phyloP scores from a whole-genome alignment of 1,140 invertebrate genomes.

The Listronotus bonariensis region DNA sequence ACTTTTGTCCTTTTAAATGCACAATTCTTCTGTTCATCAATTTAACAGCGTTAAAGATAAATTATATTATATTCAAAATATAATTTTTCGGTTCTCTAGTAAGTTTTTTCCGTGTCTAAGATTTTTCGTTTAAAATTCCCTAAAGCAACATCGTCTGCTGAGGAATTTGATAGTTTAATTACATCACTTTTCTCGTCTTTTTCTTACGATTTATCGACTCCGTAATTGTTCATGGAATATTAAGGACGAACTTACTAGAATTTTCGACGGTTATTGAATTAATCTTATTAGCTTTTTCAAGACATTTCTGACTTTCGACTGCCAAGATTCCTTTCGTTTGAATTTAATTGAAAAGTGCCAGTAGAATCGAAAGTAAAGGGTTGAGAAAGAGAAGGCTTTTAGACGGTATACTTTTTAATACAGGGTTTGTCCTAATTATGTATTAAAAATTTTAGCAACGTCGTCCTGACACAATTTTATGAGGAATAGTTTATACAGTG shows the following conservation, averaged over 20 bases:
- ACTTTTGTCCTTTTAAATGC: too few relatives aligned
- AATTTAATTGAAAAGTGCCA: constrained; percentile 30
- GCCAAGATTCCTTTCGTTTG: constrained; percentile 22
- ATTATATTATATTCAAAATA: too few relatives aligned
- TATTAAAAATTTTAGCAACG: too few relatives aligned
- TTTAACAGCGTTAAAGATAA: too few relatives aligned
- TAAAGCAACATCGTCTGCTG: background rate
- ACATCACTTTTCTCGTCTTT: constrained; percentile 33
- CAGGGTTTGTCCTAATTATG: too few relatives aligned
- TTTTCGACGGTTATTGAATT: constrained; percentile 42
- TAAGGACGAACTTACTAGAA: constrained; percentile 35
- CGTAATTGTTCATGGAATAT: constrained; percentile 42
- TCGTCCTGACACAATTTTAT: too few relatives aligned
- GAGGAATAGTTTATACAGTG: too few relatives aligned
- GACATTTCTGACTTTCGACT: constrained; percentile 20
- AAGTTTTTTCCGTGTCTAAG: too few relatives aligned
- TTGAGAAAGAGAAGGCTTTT: too few relatives aligned
- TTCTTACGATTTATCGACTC: constrained; percentile 35
- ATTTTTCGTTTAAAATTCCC: constrained; percentile 17
- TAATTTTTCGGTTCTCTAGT: too few relatives aligned
- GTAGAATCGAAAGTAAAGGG: constrained; percentile 23
- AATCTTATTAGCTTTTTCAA: constrained; percentile 37
- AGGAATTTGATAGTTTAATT: constrained; percentile 42
- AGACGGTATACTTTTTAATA: too few relatives aligned
- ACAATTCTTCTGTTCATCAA: too few relatives aligned